Evolutionary conservation across 2,113 vertebrate species (phyloP), one percentile per base, ranked within the genome.

Genomic region (Actenoides lindsayi): DNA sequence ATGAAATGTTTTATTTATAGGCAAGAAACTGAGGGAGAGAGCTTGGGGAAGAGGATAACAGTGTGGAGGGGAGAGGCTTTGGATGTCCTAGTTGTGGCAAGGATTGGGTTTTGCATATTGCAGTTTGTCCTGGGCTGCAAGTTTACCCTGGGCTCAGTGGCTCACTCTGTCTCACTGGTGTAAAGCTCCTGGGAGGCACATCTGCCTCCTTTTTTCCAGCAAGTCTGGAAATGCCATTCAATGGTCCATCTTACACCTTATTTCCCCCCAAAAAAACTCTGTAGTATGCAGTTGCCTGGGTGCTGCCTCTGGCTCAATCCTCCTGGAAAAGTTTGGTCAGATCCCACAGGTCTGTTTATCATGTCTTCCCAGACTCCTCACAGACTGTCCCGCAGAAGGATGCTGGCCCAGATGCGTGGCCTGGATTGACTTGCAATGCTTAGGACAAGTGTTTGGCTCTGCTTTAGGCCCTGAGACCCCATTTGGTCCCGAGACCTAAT

Each of bases 1-100:
- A 94, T 93, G 50, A 87, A 80, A 46, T 76, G 5, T 85, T 75
- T 95, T 93, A 91, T 81, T 92, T 96, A 95, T 89, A 94, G 71
- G 42, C 2, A 5, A 57, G 53, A 70, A 91, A 62, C 56, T 54
- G 80, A 90, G 64, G 44, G 92, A 80, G 71, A 79, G 50, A 68
- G 20, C 28, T 37, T 87, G 75, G 25, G 51, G 37, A 93, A 90
- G 87, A 90, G 81, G 62, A 70, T 42, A 60, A 44, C 1, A 11
- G 82, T 11, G 46, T 16, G 74, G 74, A 95, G 83, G 10, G 57
- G 37, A 84, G 81, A 90, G 83, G 84, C 69, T 89, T 48, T 60
- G 90, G 69, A 53, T 94, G 93, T 91, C 87, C 86, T 89, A 87
- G 39, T 68, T 95, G 70, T 4, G 2, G 76, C n/a, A n/a, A 57